Conservation (phyloP, 2,797 vertebrate genomes). For the Delichon dasypus region DNA sequence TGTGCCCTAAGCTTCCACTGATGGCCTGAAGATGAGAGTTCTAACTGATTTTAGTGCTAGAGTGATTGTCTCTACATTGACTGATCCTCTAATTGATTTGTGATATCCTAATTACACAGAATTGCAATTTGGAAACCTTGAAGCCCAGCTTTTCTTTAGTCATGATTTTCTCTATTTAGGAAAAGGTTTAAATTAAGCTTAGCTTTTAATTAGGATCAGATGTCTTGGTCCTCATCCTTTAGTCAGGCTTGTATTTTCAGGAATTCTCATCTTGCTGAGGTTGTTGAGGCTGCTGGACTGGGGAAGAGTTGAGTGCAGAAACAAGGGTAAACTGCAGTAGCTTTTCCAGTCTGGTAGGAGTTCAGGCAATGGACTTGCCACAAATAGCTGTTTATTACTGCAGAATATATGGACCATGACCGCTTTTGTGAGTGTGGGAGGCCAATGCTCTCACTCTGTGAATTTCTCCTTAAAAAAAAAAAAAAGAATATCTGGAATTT, state of each 20-base stretch:
- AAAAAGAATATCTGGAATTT: not conserved
- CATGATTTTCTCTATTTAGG: not conserved
- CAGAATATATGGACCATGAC: conserved; percentile 9
- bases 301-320: not conserved
- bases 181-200: conserved; percentile 16
- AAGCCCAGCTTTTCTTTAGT: not conserved
- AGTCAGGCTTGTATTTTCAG: not conserved
- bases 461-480: not conserved
- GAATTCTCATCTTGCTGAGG: not conserved
- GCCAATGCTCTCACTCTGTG: not conserved
- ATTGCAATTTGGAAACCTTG: not conserved
- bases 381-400: not conserved
- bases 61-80: not conserved
- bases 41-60: not conserved
- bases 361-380: not conserved
- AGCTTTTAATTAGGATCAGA: conserved; percentile 7
- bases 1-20: not conserved
- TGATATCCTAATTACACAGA: not conserved
- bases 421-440: not conserved
- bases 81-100: not conserved
- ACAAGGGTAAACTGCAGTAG: not conserved
- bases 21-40: not conserved
- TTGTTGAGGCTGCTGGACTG: not conserved
- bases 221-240: not conserved
- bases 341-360: not conserved